Evolutionary conservation across 1,140 invertebrate genomes (phyloP), one percentile per base, ranked within the genome.

Genomic region (Episyrphus balteatus): DNA sequence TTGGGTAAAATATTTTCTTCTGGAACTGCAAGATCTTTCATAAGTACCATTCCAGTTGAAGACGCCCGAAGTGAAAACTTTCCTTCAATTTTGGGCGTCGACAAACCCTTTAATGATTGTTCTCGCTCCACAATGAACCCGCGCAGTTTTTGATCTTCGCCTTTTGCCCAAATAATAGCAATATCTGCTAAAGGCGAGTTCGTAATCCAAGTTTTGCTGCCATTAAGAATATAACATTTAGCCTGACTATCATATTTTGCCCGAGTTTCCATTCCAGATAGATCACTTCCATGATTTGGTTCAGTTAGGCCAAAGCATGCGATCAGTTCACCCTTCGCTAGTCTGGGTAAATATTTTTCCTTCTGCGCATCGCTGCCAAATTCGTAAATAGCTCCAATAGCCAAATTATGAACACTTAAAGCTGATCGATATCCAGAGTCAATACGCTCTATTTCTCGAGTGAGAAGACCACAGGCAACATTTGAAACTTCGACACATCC

Each of bases 251-350:
- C 76, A 50, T 83, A 81, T 66, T 78, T 84, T 12, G 92, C 93
- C 56, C 72, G 82, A 0, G 93, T 94, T 67, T 94, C 88, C 83
- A 98, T 84, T 6, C 81, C 78, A 37, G 76, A 82, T 7, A 88
- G 82, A 74, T 99, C 95, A 66, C 93, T 98, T 5, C 97, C 97
- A 70, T 92, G 88, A 70, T 99, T 92, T 1, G 97, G 96, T 74
- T 99, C 97, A 3, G 97, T 99, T 36, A 99, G 70, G 7, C 95
- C 96, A 73, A 99, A 99, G 62, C 89, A 93, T 17, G 96, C 96
- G 50, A 99, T 81, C 15, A 87, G 55, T 57, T 96, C 84, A 15
- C 94, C 95, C 59, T 79, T 75, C 0, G 78, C 82, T 66, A 98
- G 75, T 66, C 71, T 77, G 1, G 93, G 92, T 45, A 99, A 73